Conservation (phyloP, 1,140 invertebrate genomes). For the Drosophila lowei region DNA sequence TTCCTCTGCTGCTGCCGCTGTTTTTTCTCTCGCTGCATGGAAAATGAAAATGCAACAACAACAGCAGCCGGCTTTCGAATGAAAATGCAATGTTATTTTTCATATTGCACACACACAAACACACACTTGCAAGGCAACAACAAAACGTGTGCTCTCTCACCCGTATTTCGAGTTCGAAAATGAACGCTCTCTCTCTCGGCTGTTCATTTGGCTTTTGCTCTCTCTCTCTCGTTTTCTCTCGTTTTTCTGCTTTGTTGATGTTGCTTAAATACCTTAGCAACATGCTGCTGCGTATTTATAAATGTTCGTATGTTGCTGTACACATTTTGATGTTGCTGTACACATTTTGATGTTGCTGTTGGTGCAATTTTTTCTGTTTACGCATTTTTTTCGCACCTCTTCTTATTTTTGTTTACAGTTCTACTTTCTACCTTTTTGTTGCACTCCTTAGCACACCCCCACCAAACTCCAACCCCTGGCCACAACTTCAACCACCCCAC, state of each 20-base stretch:
- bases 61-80: slow-evolving; percentile 20
- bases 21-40: slow-evolving; percentile 64
- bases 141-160: slow-evolving; percentile 2
- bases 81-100: slow-evolving; percentile 58
- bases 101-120: slow-evolving; percentile 19
- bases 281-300: slow-evolving; percentile 35
- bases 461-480: background rate
- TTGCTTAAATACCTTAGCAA: slow-evolving; percentile 20
- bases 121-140: background rate
- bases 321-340: background rate
- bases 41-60: slow-evolving; percentile 47
- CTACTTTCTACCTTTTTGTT: slow-evolving; percentile 64
- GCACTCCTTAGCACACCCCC: slow-evolving; percentile 9
- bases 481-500: background rate
- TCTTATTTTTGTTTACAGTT: slow-evolving; percentile 51
- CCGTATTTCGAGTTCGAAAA: slow-evolving; percentile 67
- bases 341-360: slow-evolving; percentile 30
- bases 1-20: background rate
- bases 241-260: slow-evolving; percentile 17
- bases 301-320: slow-evolving; percentile 34
- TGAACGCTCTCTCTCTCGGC: slow-evolving; percentile 31
- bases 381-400: slow-evolving; percentile 73
- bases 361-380: slow-evolving; percentile 50
- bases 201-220: background rate
- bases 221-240: slow-evolving; percentile 13